phyloP scores from a whole-genome alignment of 2,113 vertebrate genomes.

The Erythrocercus mccallii region DNA sequence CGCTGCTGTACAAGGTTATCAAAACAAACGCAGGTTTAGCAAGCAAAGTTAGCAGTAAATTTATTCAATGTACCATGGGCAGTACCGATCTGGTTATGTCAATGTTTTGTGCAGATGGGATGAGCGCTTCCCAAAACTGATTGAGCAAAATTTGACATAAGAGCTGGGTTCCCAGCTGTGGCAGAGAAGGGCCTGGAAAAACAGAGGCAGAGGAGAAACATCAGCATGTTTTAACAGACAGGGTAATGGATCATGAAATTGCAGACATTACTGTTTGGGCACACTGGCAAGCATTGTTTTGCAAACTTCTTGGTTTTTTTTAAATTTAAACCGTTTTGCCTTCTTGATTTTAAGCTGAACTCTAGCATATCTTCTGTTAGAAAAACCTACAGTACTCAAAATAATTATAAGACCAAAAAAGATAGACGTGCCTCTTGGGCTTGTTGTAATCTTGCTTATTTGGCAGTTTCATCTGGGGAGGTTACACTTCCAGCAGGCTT shows the following conservation, averaged over 20 bases:
- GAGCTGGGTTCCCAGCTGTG: not conserved
- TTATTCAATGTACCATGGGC: fast-evolving
- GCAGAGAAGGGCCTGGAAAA: not conserved
- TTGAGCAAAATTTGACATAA: not conserved
- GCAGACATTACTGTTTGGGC: conserved; percentile 6
- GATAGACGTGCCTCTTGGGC: conserved; percentile 19
- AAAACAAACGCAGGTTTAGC: not conserved
- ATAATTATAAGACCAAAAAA: conserved; percentile 25
- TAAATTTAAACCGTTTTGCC: conserved; percentile 42
- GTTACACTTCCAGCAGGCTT: not conserved
- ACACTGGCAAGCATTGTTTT: conserved; percentile 33
- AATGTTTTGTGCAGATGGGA: not conserved
- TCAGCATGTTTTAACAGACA: conserved; percentile 12
- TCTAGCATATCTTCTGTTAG: not conserved
- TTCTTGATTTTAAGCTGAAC: conserved; percentile 27
- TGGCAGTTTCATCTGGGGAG: conserved; percentile 28
- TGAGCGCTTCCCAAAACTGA: not conserved
- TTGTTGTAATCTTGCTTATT: conserved; percentile 27
- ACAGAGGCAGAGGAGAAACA: not conserved
- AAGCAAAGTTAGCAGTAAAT: not conserved
- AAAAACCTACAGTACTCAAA: not conserved
- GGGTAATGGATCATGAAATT: conserved; percentile 75
- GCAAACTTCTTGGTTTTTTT: conserved; percentile 36
- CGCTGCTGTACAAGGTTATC: not conserved
- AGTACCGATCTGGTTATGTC: not conserved